Evolutionary conservation across 1,140 invertebrate genomes (phyloP).

Genomic region (Megathymus violae): DNA sequence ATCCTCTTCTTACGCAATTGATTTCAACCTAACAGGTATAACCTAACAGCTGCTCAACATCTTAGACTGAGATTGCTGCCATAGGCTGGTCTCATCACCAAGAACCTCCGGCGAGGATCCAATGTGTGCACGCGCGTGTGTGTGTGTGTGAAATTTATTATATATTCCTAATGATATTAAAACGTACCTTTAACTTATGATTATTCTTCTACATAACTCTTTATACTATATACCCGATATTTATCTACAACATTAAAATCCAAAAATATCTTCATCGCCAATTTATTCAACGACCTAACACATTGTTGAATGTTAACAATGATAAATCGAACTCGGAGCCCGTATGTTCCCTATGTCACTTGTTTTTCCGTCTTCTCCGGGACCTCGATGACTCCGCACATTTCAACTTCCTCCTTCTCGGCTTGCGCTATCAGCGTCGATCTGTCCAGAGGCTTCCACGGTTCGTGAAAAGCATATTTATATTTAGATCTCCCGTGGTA

Average conservation of each 20-base stretch:
- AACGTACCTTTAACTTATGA: too few species aligned
- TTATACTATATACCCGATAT: too few species aligned
- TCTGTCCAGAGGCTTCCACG: constrained; percentile 70
- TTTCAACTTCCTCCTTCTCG: constrained; percentile 53
- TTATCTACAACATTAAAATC: neutral
- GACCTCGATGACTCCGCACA: constrained; percentile 27
- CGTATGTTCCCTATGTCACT: constrained; percentile 40
- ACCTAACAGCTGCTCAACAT: too few species aligned
- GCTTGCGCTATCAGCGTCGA: constrained; percentile 59
- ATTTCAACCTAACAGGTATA: too few species aligned
- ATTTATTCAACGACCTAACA: constrained; percentile 16
- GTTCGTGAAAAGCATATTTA: constrained; percentile 73
- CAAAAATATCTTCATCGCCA: constrained; percentile 18
- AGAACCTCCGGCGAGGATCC: too few species aligned
- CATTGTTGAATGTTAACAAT: constrained; percentile 25
- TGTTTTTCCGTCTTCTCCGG: constrained; percentile 42
- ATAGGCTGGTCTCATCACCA: too few species aligned
- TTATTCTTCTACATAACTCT: too few species aligned
- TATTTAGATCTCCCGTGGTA: constrained; percentile 69
- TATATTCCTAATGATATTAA: too few species aligned
- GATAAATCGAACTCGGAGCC: constrained; percentile 60
- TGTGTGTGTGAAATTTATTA: too few species aligned
- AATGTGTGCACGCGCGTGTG: too few species aligned
- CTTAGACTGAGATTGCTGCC: too few species aligned
- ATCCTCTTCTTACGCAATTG: too few species aligned